Evolutionary conservation across 2,888 invertebrate species (phyloP).

Genomic region (Aleiodes alternator): DNA sequence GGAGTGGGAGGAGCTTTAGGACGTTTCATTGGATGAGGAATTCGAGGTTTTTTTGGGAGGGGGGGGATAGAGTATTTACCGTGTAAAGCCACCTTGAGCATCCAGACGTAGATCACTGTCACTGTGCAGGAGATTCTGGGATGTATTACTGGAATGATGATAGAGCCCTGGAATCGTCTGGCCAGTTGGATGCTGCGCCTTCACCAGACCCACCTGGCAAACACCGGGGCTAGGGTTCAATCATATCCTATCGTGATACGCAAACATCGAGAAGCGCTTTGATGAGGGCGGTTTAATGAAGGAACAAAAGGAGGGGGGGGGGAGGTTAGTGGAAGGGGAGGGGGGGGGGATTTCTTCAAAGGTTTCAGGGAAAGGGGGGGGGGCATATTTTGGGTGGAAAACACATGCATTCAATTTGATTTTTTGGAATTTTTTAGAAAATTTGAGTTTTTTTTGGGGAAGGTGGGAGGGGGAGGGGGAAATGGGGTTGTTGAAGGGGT

Average conservation of each 20-base stretch:
- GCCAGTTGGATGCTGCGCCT: constrained; percentile 72
- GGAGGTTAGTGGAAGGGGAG: neutral
- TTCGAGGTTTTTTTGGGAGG: too few relatives aligned
- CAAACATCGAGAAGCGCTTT: constrained; percentile 33
- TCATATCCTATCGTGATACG: constrained; percentile 25
- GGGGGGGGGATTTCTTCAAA: too few relatives aligned
- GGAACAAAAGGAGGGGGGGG: neutral
- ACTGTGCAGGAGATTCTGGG: constrained; percentile 71
- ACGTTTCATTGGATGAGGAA: too few relatives aligned
- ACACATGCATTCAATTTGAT: too few relatives aligned
- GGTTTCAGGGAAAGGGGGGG: too few relatives aligned
- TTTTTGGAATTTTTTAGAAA: too few relatives aligned
- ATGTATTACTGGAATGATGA: constrained; percentile 67
- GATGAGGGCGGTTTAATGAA: constrained; percentile 14
- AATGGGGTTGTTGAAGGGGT: too few relatives aligned
- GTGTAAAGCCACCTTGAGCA: constrained; percentile 72
- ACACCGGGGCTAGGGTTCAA: constrained; percentile 37
- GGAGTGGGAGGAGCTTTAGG: too few relatives aligned
- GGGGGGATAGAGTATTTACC: constrained; percentile 58
- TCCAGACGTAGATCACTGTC: constrained; percentile 72
- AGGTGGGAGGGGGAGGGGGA: too few relatives aligned
- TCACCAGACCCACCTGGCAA: constrained; percentile 71
- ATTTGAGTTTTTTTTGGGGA: too few relatives aligned
- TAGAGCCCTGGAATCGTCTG: constrained; percentile 71
- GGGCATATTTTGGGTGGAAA: too few relatives aligned